Base-by-base conservation (phyloP, 1,140 invertebrate genomes). In the Neodiprion lecontei region DNA sequence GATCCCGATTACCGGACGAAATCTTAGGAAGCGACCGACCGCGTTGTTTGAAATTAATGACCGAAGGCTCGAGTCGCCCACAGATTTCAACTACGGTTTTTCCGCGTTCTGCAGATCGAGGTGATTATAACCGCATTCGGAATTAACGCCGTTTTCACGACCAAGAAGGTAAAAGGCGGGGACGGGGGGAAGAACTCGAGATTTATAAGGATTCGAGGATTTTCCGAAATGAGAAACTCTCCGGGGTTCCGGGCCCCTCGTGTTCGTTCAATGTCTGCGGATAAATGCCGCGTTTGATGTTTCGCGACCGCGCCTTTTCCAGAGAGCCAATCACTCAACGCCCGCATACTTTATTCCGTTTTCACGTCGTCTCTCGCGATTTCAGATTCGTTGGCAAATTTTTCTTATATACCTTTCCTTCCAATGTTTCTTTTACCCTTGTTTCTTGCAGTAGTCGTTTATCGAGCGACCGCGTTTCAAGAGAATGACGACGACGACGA, bases 341-440 rank as follows among this genome's bases (percentile, higher is more conserved):
- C 53, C 53, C 53, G 53, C 53, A 61, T 61, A 61, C 53, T 61
- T 61, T 61, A 61, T 61, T 61, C 53, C 53, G n/a, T 61, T 61
- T 61, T 12, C 53, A 61, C 53, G 53, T 61, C 53, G 11, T 5
- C n/a, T 61, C n/a, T 12, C 53, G n/a, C 53, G 53, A 17, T 14
- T 61, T 17, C 53, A 61, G 53, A 61, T 61, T 61, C n/a, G 53
- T 61, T 17, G 53, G n/a, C 11, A 61, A 61, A 61, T 12, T 12
- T 61, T 5, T 61, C 11, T 40, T 61, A 5, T 1, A 9, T 17
- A 8, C 53, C 53, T 61, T 40, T 40, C 28, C 28, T 40, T 40
- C 28, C 28, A 40, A 40, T 0, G 28, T 40, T 40, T 5, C 28
- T 40, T 2, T 40, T 40, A 3, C 28, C 28, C 28, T 40, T 40